phyloP scores from a whole-genome alignment of 2,888 invertebrate species.

The Cerceris ruficornis region DNA sequence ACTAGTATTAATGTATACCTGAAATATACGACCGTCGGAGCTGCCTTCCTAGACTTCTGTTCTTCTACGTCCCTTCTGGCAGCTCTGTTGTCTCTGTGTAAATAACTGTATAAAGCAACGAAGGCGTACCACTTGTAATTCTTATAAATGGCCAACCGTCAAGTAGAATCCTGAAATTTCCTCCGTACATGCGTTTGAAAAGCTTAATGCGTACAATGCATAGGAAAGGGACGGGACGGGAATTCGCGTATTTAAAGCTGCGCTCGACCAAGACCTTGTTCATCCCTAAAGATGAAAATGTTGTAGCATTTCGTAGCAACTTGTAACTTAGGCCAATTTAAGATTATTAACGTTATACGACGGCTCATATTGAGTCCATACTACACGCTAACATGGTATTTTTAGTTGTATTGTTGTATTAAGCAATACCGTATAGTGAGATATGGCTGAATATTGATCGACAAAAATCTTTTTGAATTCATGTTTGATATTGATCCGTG shows the following conservation, averaged over 20 bases:
- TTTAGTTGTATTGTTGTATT: slow-evolving; percentile 76
- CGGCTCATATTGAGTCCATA: slow-evolving; percentile 79
- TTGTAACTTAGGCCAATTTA: slow-evolving; percentile 71
- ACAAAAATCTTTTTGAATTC: slow-evolving; percentile 19
- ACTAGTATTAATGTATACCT: slow-evolving; percentile 78
- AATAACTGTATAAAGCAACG: slow-evolving; percentile 75
- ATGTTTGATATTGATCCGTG: slow-evolving; percentile 21
- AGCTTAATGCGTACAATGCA: slow-evolving; percentile 4
- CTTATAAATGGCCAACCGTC: slow-evolving; percentile 58
- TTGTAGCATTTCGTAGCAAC: slow-evolving; percentile 67
- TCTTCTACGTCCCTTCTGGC: slow-evolving; percentile 54
- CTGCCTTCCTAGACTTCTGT: slow-evolving; percentile 38
- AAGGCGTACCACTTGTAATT: slow-evolving; percentile 65
- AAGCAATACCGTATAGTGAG: slow-evolving; percentile 48
- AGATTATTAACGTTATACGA: slow-evolving; percentile 72
- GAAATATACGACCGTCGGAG: slow-evolving; percentile 65
- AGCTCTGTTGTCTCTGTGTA: slow-evolving; percentile 69
- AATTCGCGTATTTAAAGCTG: slow-evolving; percentile 14
- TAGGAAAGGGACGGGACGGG: background rate
- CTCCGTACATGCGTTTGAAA: slow-evolving; percentile 7
- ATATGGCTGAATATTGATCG: slow-evolving; percentile 32
- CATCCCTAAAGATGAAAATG: slow-evolving; percentile 32
- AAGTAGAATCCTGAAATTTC: slow-evolving; percentile 26
- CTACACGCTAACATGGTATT: slow-evolving; percentile 75
- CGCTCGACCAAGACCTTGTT: slow-evolving; percentile 21